phyloP scores from a whole-genome alignment of 2,113 vertebrate genomes.

The Electrona antarctica region DNA sequence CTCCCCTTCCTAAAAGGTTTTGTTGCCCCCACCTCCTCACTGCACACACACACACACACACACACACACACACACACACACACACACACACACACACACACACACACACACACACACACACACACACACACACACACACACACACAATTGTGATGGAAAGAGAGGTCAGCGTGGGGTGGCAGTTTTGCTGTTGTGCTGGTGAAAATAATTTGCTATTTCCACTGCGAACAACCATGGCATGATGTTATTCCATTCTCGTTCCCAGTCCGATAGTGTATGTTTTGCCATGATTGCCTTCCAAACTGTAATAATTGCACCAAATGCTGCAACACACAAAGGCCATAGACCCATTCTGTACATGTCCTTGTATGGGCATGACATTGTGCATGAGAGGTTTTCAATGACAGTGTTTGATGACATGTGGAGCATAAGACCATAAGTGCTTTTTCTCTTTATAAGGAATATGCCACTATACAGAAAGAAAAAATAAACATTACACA shows the following conservation, averaged over 20 bases:
- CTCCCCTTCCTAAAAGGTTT: slow-evolving; percentile 20
- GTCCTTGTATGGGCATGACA: neutral
- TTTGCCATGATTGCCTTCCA: slow-evolving; percentile 2
- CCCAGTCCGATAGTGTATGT: slow-evolving; percentile 29
- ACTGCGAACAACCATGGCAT: slow-evolving; percentile 33
- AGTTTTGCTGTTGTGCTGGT: slow-evolving; percentile 30
- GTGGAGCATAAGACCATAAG: too few relatives aligned
- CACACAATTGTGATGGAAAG: slow-evolving; percentile 50
- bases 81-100: neutral
- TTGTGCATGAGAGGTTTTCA: neutral
- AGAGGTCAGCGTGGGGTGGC: slow-evolving; percentile 16
- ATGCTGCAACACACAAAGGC: slow-evolving; percentile 33
- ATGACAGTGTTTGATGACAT: too few relatives aligned
- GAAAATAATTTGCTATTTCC: slow-evolving; percentile 51
- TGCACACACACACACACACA: neutral
- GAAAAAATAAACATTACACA: too few relatives aligned
- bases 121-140: neutral
- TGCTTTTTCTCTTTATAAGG: too few relatives aligned
- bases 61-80: neutral
- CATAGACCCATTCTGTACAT: neutral
- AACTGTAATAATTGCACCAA: slow-evolving; percentile 34
- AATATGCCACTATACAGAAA: too few relatives aligned
- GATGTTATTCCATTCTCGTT: slow-evolving; percentile 48
- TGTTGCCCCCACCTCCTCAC: slow-evolving; percentile 3
- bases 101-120: neutral